Base-by-base conservation (phyloP, 23 tunicate species). In the Oikopleura albicans region DNA sequence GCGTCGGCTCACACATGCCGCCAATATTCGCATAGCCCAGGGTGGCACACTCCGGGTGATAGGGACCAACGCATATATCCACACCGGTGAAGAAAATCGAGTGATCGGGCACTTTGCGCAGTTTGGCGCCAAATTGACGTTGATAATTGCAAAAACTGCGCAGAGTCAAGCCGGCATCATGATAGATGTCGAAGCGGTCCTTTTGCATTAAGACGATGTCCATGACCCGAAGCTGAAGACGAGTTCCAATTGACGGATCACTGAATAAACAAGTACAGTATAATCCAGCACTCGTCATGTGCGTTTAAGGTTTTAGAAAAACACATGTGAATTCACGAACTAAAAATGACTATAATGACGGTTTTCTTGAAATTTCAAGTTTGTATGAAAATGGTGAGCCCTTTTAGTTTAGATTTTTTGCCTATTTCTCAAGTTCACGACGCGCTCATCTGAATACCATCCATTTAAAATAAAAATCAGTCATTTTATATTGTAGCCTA, bases 1-100 rank as follows among this genome's bases (percentile, higher is more conserved):
- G 79, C 40, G 40, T 85, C 39, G 88, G 85, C 4, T 71, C 79
- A 87, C 99, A 95, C 99, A 95, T 95, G 41, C 99, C 99, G 0
- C 99, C 99, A 40, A 95, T 91, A 40, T 90, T 91, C 0, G 99
- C 99, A 0, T 89, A 87, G 76, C 99, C 99, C 88, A 84, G 79
- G 37, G 79, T 71, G 35, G 79, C 37, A 71, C 79, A 71, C 4
- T 29, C 31, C 2, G 79, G 33, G 79, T 29, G 33, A 71, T 71
- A 71, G 33, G 4, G 37, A 31, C 79, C 79, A 35, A 91, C 94
- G 85, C 99, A 95, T 39, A 95, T 95, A 71, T 95, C 96, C 40
- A 95, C 89, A 4, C 99, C 99, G 27, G 99, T 95, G 27, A 95
- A 79, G 34, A 95, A 66, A 40, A 95, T 86, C 0, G 99, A 91